phyloP scores from a whole-genome alignment of 1,140 invertebrate genomes.

The Scaptomyza graminum region DNA sequence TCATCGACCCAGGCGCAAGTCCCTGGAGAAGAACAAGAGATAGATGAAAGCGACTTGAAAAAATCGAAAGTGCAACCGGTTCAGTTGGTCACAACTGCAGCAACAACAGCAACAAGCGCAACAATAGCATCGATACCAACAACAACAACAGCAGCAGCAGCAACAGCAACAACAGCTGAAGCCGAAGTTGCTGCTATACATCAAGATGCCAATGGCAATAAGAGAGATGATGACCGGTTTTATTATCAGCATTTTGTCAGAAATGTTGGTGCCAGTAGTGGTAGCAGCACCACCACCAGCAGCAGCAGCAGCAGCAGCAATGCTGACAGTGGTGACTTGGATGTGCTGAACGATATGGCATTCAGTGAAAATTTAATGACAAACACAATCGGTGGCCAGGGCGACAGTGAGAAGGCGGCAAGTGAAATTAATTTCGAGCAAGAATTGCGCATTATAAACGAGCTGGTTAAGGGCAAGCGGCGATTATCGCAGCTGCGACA shows the following conservation, averaged over 20 bases:
- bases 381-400: constrained; percentile 60
- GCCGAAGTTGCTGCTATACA: constrained; percentile 43
- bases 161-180: constrained; percentile 13
- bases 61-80: constrained; percentile 84
- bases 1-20: not conserved
- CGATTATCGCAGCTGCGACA: constrained; percentile 47
- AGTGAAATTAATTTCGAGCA: constrained; percentile 70
- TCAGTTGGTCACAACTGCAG: constrained; percentile 52
- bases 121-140: constrained; percentile 1
- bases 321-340: constrained; percentile 28
- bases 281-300: constrained; percentile 23
- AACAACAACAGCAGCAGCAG: not conserved
- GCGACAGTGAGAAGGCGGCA: constrained; percentile 35
- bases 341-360: constrained; percentile 48
- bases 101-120: constrained; percentile 12
- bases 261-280: constrained; percentile 32
- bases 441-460: constrained; percentile 78
- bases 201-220: constrained; percentile 43
- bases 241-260: constrained; percentile 69
- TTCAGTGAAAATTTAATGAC: constrained; percentile 71
- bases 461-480: constrained; percentile 69
- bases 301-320: constrained; percentile 21
- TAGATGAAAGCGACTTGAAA: constrained; percentile 56
- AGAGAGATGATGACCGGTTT: constrained; percentile 73
- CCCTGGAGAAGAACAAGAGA: constrained; percentile 31